phyloP scores from a whole-genome alignment of 1,140 invertebrate genomes.

The Hylyphantes graminicola region DNA sequence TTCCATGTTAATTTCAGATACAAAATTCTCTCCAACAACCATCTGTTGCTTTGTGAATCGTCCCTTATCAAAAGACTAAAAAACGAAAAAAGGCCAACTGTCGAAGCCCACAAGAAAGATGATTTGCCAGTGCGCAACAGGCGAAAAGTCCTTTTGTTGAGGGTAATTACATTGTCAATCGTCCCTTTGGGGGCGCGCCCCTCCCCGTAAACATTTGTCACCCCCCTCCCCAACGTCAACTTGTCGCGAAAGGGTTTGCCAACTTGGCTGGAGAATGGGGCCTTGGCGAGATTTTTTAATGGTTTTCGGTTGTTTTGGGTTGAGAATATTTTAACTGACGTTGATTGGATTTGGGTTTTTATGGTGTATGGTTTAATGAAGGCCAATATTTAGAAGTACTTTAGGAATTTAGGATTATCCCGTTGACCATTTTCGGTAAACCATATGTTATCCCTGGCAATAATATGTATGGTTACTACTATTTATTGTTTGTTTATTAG shows the following conservation, averaged over 20 bases:
- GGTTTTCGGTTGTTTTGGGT: no score
- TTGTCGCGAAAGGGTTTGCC: slow-evolving; percentile 47
- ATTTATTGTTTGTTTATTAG: no score
- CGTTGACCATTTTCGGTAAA: no score
- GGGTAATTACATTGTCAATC: slow-evolving; percentile 60
- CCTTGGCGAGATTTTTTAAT: no score
- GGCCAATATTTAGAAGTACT: no score
- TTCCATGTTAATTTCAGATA: no score
- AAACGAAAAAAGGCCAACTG: slow-evolving; percentile 21
- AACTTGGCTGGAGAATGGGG: background rate
- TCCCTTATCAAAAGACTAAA: slow-evolving; percentile 6
- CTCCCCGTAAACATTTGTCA: slow-evolving; percentile 42
- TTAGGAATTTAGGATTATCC: no score
- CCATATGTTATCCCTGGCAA: no score
- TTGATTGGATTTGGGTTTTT: no score
- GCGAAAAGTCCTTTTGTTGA: slow-evolving; percentile 52
- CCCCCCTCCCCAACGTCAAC: background rate
- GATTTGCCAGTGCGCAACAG: slow-evolving; percentile 53
- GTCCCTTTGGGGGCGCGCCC: slow-evolving; percentile 40
- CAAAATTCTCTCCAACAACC: background rate
- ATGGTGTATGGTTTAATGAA: no score
- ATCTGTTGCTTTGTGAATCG: slow-evolving; percentile 8
- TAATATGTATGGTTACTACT: no score
- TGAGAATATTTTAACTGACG: no score
- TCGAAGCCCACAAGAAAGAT: slow-evolving; percentile 54